Evolutionary conservation across 2,113 vertebrate genomes (phyloP).

Genomic region (Lophotis ruficrista): DNA sequence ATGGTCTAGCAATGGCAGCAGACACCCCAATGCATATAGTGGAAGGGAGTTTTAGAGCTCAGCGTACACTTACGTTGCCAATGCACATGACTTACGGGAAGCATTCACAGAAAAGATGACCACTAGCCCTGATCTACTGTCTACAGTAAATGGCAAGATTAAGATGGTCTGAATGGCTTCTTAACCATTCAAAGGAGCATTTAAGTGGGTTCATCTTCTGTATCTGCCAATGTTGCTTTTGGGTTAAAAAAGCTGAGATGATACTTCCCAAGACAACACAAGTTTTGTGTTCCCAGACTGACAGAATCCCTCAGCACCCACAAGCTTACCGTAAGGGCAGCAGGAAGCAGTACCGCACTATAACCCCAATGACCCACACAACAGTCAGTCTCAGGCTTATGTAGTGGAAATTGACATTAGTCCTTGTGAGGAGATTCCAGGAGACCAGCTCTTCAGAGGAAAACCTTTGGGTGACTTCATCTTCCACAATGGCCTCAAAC

Average conservation of each 20-base stretch:
- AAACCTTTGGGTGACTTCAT: slow-evolving; percentile 94
- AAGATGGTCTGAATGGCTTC: neutral
- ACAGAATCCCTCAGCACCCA: neutral
- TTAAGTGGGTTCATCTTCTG: neutral
- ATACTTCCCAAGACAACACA: neutral
- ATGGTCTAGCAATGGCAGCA: neutral
- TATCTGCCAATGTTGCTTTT: neutral
- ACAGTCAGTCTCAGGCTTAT: slow-evolving; percentile 88
- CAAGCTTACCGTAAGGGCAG: slow-evolving; percentile 87
- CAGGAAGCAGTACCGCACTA: slow-evolving; percentile 89
- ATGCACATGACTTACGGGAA: neutral
- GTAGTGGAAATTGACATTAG: slow-evolving; percentile 93
- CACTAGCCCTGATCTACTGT: neutral
- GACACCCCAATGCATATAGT: neutral
- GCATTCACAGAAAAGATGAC: neutral
- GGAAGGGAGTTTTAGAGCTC: neutral
- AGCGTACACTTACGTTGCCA: neutral
- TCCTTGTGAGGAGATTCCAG: slow-evolving; percentile 98
- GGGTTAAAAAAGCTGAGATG: neutral
- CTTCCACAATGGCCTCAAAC: slow-evolving; percentile 92
- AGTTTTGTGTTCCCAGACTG: neutral
- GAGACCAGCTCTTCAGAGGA: slow-evolving; percentile 95
- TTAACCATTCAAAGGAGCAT: neutral
- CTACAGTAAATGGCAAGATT: neutral
- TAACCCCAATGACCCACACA: slow-evolving; percentile 90